A percentile compares a stretch with the other conserved stretches of the same genome.
These are phyloP conservation scores for Sorex araneus DNA, from an alignment of 2,113 vertebrate genomes.

Conservation along the genomic window DNA sequence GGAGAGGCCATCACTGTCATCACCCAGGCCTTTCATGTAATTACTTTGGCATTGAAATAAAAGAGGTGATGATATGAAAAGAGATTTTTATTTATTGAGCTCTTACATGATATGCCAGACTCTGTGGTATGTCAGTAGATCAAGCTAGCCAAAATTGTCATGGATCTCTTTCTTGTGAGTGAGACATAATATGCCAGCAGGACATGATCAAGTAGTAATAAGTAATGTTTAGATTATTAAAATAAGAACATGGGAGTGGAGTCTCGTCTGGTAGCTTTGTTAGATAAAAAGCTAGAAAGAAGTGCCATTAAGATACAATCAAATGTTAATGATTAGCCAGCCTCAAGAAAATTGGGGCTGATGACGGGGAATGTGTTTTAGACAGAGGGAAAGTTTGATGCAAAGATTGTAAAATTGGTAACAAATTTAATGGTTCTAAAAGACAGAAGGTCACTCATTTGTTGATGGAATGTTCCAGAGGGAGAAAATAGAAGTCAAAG, in stretches of 20 bases:
- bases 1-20: not conserved
- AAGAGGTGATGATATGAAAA: not conserved
- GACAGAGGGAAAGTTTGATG: not conserved
- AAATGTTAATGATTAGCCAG: not conserved
- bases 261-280: not conserved
- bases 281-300: not conserved
- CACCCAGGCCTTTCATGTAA: not conserved
- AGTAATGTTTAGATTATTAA: not conserved
- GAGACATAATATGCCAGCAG: not conserved
- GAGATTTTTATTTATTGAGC: not conserved
- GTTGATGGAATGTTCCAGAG: not conserved
- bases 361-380: not conserved
- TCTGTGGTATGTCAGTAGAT: not conserved
- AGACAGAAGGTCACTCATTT: not conserved
- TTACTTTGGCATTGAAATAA: not conserved
- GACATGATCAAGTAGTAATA: not conserved
- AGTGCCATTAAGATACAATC: not conserved
- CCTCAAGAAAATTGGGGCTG: not conserved
- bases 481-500: not conserved
- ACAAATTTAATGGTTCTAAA: not conserved
- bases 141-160: not conserved
- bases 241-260: not conserved
- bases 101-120: not conserved
- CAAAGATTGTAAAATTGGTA: not conserved
- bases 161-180: not conserved